phyloP scores from a whole-genome alignment of 2,113 vertebrate genomes.

The Lota lota region DNA sequence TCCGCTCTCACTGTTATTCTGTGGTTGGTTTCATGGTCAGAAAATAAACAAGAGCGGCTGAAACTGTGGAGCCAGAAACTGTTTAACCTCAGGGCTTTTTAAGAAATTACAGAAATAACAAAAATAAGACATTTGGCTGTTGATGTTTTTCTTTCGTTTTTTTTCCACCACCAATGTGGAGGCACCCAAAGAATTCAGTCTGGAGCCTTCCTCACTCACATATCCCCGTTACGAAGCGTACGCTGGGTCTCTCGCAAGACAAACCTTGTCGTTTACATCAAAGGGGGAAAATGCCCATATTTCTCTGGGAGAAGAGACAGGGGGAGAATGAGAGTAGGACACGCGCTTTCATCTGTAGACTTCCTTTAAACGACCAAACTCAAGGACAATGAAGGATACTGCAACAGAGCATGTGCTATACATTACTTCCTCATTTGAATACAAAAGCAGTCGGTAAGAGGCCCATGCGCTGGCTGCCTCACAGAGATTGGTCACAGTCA shows the following conservation, averaged over 20 bases:
- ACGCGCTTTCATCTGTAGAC: slow-evolving; percentile 65
- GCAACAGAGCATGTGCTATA: slow-evolving; percentile 67
- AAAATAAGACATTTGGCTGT: slow-evolving; percentile 68
- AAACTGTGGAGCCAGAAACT: slow-evolving; percentile 68
- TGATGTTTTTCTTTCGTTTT: slow-evolving; percentile 36
- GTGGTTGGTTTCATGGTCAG: slow-evolving; percentile 77
- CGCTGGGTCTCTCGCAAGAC: slow-evolving; percentile 53
- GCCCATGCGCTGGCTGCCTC: slow-evolving; percentile 47
- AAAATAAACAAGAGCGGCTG: slow-evolving; percentile 76
- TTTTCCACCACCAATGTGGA: slow-evolving; percentile 40
- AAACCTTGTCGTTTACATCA: slow-evolving; percentile 66
- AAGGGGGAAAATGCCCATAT: slow-evolving; percentile 57
- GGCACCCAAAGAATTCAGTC: slow-evolving; percentile 68
- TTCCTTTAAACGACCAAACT: slow-evolving; percentile 48
- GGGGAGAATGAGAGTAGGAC: slow-evolving; percentile 51
- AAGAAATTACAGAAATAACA: slow-evolving; percentile 74
- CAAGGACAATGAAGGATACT: slow-evolving; percentile 57
- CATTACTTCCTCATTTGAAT: slow-evolving; percentile 73
- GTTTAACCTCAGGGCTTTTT: slow-evolving; percentile 72
- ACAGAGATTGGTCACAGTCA: slow-evolving; percentile 62
- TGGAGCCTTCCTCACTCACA: slow-evolving; percentile 65
- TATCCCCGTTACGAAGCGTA: slow-evolving; percentile 53
- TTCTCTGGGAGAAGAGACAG: slow-evolving; percentile 56
- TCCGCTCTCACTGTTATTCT: slow-evolving; percentile 70
- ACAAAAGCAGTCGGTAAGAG: slow-evolving; percentile 66